Percentiles rank a stretch among this genome's conserved stretches.
phyloP scores from a whole-genome alignment of 1,140 invertebrate genomes.

The Aphelenchoides fujianensis region DNA sequence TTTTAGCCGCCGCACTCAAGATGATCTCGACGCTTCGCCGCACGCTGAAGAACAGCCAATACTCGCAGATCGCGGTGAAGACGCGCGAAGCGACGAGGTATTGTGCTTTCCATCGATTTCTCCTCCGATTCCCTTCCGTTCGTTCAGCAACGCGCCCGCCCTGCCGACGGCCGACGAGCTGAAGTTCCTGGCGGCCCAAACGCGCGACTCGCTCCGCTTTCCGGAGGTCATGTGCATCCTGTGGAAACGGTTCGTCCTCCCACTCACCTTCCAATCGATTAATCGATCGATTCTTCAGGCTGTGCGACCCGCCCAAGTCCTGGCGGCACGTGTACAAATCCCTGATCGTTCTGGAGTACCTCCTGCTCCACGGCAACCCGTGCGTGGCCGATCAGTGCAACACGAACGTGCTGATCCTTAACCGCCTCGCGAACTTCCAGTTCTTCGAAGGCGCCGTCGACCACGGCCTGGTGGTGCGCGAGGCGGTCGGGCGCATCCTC shows the following conservation, averaged over 20 bases:
- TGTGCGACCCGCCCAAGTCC: not conserved
- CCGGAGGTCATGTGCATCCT: not conserved
- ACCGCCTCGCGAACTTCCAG: not conserved
- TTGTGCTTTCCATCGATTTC: not conserved
- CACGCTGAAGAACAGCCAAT: not conserved
- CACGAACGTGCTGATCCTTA: not conserved
- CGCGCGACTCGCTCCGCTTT: not conserved
- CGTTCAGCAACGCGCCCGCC: not conserved
- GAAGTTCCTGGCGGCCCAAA: not conserved
- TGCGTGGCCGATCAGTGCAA: not conserved
- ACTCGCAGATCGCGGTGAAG: not conserved
- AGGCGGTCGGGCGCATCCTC: not conserved
- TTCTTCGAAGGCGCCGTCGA: not conserved
- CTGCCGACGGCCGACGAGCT: not conserved
- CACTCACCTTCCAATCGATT: no score
- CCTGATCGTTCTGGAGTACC: not conserved
- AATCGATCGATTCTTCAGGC: no score
- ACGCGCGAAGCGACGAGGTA: not conserved
- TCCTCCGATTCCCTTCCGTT: not conserved
- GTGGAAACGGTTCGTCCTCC: conserved; percentile 1
- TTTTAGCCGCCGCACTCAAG: not conserved
- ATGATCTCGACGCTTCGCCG: not conserved
- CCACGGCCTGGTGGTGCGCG: not conserved
- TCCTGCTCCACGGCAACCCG: not conserved
- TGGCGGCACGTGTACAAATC: not conserved